Percentiles rank a stretch among this genome's conserved stretches.
phyloP scores from a whole-genome alignment of 2,113 vertebrate genomes.

The Rhipidura dahli region DNA sequence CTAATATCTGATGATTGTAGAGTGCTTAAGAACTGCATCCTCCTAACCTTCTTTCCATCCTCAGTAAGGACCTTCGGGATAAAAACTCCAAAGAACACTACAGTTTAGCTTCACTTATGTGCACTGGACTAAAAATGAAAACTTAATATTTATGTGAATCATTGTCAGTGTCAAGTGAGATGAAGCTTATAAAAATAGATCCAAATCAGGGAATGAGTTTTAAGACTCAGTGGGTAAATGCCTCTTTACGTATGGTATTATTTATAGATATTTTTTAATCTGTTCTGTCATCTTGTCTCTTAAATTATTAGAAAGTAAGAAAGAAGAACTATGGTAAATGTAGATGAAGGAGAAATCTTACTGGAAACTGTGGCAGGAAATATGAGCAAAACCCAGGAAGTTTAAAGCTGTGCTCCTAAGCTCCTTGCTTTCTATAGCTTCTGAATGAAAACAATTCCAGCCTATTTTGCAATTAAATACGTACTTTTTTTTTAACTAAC shows the following conservation, averaged over 20 bases:
- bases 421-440: background rate
- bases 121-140: slow-evolving; percentile 48
- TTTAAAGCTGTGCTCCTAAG: background rate
- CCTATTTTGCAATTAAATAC: background rate
- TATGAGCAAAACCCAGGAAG: background rate
- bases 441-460: background rate
- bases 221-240: slow-evolving; percentile 44
- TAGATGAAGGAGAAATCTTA: background rate
- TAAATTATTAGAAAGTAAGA: slow-evolving; percentile 50
- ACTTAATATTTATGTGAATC: slow-evolving; percentile 66
- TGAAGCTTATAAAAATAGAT: slow-evolving; percentile 50
- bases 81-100: background rate
- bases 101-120: slow-evolving; percentile 15
- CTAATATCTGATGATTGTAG: background rate
- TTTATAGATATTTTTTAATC: slow-evolving; percentile 62
- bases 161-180: slow-evolving; percentile 59
- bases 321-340: background rate
- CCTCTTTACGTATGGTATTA: slow-evolving; percentile 24
- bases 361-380: background rate
- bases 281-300: slow-evolving; percentile 55
- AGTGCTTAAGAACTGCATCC: background rate
- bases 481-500: background rate
- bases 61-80: background rate
- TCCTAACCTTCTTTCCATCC: background rate
- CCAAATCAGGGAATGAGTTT: slow-evolving; percentile 30